Base-by-base conservation (phyloP, 1,140 invertebrate genomes). In the Drosophila biarmipes region DNA sequence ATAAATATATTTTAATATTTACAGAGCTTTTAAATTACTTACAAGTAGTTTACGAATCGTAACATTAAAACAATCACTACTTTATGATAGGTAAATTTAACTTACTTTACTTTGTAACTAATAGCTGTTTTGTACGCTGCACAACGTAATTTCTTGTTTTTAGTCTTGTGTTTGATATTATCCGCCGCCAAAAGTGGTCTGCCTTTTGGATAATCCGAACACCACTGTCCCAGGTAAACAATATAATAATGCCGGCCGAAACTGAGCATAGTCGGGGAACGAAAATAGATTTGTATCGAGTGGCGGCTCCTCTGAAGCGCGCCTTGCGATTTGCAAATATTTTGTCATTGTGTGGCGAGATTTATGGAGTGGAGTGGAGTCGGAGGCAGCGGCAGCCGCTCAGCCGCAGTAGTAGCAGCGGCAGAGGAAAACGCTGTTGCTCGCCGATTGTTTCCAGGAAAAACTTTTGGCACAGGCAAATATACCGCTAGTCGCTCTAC, bases 301-400 rank as follows among this genome's bases (percentile, higher is more conserved):
- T 74, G 89, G 89, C 89, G 89, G 89, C 84, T 89, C 80, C 80
- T 91, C 84, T 91, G 77, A 80, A 89, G 84, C 78, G 74, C 87
- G 84, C 90, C 85, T 89, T 89, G 82, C 86, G 89, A 91, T 91
- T 91, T 91, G 89, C 89, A 89, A 91, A 91, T 91, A 91, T 91
- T 91, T 91, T 91, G 89, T 91, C 89, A 91, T 91, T 91, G 89
- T 89, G 84, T 91, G 80, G 80, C 81, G 77, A 91, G 89, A 91
- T 91, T 91, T 91, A 91, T 91, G 85, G 89, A 91, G 89, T 91
- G 86, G 72, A 86, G 79, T 71, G 63, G 59, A 76, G 76, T 78
- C 56, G 48, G 61, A 77, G 59, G 62, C 52, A 68, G 54, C 67
- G 54, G 49, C 52, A 68, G 54, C 67, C 49, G 49, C 42, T 56